Evolutionary conservation across 2,888 invertebrate genomes (phyloP), one percentile per base, ranked within the genome.

Genomic region (Subacronicta megacephala): DNA sequence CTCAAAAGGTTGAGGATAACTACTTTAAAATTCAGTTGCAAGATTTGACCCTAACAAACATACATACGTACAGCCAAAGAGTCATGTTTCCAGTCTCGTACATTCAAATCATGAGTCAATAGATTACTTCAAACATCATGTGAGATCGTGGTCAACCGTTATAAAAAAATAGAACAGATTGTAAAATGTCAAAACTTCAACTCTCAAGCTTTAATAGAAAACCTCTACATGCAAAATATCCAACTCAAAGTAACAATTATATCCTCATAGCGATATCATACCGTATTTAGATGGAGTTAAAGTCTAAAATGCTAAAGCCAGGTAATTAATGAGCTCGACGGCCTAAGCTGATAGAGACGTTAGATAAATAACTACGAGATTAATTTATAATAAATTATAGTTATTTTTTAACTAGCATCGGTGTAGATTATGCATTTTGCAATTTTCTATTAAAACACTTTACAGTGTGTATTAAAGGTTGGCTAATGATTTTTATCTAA

Each of bases 291-390:
- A 12, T 7, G 0, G 0, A 0, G 0, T 7, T 36, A 47, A 36
- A 12, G 18, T 49, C 0, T 35, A 18, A 38, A 56, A 13, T 44
- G 7, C 15, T 18, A 23, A 15, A 23, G 29, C 23, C 1, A 47
- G 5, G 5, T 1, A 36, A 12, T 23, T 62, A 40, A 56, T 15
- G 40, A 56, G 23, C 43, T 7, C 6, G 17, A 9, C 23, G 29
- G 37, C 13, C 43, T 56, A 55, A 15, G 7, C n/a, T 18, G 31
- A 56, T 56, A 10, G 35, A 62, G 35, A 44, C 18, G 13, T 47
- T 36, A 18, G 31, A 44, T 44, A 40, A 12, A 13, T 44, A 43
- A 12, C 18, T 44, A 5, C n/a, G 3, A 35, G 17, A 43, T 55
- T 37, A 16, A 60, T 42, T 42, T 35, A 26, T 23, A 10, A 38